Evolutionary conservation across 2,888 invertebrate genomes (phyloP), one percentile per base, ranked within the genome.

Genomic region (Rhogogaster chlorosoma): DNA sequence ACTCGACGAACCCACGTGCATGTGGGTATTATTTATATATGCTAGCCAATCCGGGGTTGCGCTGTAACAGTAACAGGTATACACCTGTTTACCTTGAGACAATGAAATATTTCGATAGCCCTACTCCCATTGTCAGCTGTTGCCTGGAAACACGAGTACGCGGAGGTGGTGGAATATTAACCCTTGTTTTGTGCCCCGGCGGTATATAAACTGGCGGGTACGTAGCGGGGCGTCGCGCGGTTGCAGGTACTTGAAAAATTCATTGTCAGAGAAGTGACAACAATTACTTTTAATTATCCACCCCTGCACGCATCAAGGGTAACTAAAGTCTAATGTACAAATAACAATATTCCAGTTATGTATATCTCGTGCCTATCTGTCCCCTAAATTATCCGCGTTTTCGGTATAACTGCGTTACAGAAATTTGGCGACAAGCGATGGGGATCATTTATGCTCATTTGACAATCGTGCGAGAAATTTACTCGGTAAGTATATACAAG

Each of bases 81-180:
- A 18, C 32, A 18, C 10, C 67, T 67, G 67, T 67, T 67, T 67
- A 67, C 67, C 32, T 18, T 15, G 18, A 67, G 32, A 67, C 67
- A 67, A 67, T 67, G 67, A 67, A 67, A 67, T 67, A 67, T 67
- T 67, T 67, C 67, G 67, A 67, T 67, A 32, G 67, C 32, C 67
- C 67, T 32, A 29, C 67, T 67, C 29, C 61, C 67, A 32, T 67
- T 67, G 67, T 67, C 67, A 67, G 32, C 67, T 67, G 67, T 32
- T 29, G 67, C 67, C 32, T 67, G 32, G 67, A 32, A 26, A 67
- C 29, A 67, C 15, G 67, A 32, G 67, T 26, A 61, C 10, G 26
- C 12, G 18, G 15, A 26, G 4, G 26, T 12, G 67, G 67, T 15
- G 9, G 67, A 67, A 67, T 67, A 67, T 67, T 32, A 67, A 67